These are phyloP conservation scores for Drosophila kepulauana DNA, from an alignment of 1,140 invertebrate species.

Conservation along the genomic window DNA sequence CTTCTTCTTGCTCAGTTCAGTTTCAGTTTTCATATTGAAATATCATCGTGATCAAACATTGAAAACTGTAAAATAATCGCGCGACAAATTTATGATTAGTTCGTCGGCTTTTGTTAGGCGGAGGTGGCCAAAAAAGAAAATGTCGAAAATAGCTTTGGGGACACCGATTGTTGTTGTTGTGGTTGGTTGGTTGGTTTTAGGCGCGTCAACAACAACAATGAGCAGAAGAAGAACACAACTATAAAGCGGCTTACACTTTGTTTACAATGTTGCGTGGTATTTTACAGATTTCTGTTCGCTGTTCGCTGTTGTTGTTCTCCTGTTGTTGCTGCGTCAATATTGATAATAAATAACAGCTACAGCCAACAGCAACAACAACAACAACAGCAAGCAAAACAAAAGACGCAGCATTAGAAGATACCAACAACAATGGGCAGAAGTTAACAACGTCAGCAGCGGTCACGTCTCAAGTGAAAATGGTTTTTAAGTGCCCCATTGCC, in stretches of 20 bases:
- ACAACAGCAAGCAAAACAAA: slow-evolving; percentile 34
- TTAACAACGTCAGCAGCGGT: slow-evolving; percentile 69
- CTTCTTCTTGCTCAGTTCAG: slow-evolving; percentile 1
- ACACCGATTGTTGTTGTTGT: slow-evolving; percentile 39
- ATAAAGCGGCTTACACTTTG: slow-evolving; percentile 81
- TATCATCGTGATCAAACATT: slow-evolving; percentile 49
- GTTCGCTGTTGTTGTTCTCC: slow-evolving; percentile 25
- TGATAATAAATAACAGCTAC: slow-evolving; percentile 79
- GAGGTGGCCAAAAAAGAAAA: slow-evolving; percentile 54
- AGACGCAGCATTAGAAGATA: slow-evolving; percentile 22
- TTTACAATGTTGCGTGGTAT: slow-evolving; percentile 82
- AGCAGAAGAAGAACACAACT: slow-evolving; percentile 32
- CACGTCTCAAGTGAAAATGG: slow-evolving; percentile 82
- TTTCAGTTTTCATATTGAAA: slow-evolving; percentile 42
- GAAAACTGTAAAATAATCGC: slow-evolving; percentile 79
- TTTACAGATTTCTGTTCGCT: slow-evolving; percentile 64
- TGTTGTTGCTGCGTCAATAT: slow-evolving; percentile 73
- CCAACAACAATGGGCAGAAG: slow-evolving; percentile 32
- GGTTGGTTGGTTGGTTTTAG: slow-evolving; percentile 55
- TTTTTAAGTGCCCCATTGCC: slow-evolving; percentile 79
- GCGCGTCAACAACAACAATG: slow-evolving; percentile 54
- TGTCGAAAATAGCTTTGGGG: slow-evolving; percentile 66
- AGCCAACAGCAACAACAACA: slow-evolving; percentile 27
- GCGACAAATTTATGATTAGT: slow-evolving; percentile 81
- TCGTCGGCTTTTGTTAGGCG: slow-evolving; percentile 41